Evolutionary conservation across 2,888 invertebrate genomes (phyloP), one percentile per base, ranked within the genome.

Genomic region (Catocala nupta): DNA sequence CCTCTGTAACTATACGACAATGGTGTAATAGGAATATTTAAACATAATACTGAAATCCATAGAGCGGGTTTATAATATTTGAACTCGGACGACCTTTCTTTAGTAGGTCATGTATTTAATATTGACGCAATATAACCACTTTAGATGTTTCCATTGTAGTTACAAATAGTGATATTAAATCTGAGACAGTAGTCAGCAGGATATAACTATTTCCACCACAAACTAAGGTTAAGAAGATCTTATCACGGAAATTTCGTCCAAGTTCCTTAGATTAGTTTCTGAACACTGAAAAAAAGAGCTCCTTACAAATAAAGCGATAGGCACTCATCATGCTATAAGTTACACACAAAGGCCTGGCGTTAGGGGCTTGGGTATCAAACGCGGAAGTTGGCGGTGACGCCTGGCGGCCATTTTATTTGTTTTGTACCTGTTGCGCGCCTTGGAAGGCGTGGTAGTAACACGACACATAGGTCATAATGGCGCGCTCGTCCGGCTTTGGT

Each of bases 361-460:
- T 93, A 93, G 82, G 87, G 84, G 85, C 81, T 88, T 81, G 83
- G 84, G 83, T 82, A 80, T 84, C 81, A 83, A 80, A 84, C 83
- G 78, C 78, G 81, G 82, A 82, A 81, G 77, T 81, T 82, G 81
- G 84, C 83, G 72, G 77, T 81, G 81, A 85, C 84, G 73, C 75
- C 70, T 80, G 67, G 73, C 85, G 94, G 95, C 88, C 87, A 84
- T 84, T 80, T 72, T 80, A 68, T 79, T 81, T 81, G 71, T 80
- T 81, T 75, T 83, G 83, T 94, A 98, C 99, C 98, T 99, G 98
- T 96, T 98, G 98, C 92, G 98, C 98, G 95, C 99, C 99, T 96
- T 99, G 99, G 97, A 99, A 99, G 95, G 99, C 99, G 96, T 99
- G 99, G 96, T 99, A 99, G 96, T 99, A 99, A 96, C 99, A 99